Evolutionary conservation across 92 coral and sea anemone species (phyloP).

Genomic region (Bergia sp.): DNA sequence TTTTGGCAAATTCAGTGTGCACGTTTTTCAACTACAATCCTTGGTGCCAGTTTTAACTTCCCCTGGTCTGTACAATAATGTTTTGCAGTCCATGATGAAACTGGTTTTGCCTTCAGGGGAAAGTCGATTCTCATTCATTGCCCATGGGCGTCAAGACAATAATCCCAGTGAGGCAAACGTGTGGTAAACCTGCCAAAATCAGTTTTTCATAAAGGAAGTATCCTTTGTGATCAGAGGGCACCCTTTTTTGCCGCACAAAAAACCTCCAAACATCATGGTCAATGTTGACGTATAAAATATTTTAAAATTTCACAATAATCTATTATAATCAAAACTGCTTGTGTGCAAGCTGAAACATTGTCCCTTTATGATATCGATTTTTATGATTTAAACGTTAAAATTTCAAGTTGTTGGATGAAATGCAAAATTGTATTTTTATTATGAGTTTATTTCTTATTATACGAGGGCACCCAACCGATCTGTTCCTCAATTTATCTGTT

Average conservation of each 20-base stretch:
- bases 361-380: background rate
- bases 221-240: conserved; percentile 58
- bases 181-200: conserved; percentile 55
- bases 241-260: conserved; percentile 44
- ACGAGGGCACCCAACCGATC: too few species aligned
- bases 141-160: conserved; percentile 51
- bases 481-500: too few species aligned
- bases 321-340: background rate
- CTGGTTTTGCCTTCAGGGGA: conserved; percentile 55
- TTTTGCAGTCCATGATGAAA: conserved; percentile 40
- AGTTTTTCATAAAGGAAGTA: conserved; percentile 55
- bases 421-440: background rate
- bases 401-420: background rate
- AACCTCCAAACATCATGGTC: conserved; percentile 67
- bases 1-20: too few species aligned
- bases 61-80: too few species aligned
- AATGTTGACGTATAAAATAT: conserved; percentile 32
- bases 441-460: conserved; percentile 5
- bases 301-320: background rate
- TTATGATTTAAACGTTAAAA: background rate
- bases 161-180: conserved; percentile 62
- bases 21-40: too few species aligned
- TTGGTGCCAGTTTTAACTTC: too few species aligned
- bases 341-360: background rate
- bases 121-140: conserved; percentile 49